Percentiles rank a stretch among this genome's conserved stretches.
Evolutionary conservation across 1,140 invertebrate genomes (phyloP).

Genomic region (Cotesia glomerata): DNA sequence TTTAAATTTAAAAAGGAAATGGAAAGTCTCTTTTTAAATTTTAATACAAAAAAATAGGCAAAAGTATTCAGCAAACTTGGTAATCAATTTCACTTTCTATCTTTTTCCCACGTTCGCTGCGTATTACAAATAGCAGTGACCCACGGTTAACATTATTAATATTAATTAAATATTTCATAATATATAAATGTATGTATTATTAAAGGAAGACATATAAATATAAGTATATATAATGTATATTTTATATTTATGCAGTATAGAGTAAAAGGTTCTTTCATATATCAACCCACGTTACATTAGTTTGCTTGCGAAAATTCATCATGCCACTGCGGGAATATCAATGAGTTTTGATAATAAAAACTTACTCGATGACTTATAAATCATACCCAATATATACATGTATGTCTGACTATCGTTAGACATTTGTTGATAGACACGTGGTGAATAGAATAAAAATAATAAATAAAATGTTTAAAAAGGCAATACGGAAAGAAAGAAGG

Average conservation of each 20-base stretch:
- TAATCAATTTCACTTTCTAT: neutral
- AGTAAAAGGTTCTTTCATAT: neutral
- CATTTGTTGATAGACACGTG: neutral
- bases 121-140: neutral
- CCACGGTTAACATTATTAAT: neutral
- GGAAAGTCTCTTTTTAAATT: too few relatives aligned
- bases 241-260: neutral
- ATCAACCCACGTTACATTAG: constrained; percentile 1
- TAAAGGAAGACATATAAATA: too few relatives aligned
- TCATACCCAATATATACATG: constrained; percentile 11
- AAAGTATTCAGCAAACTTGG: neutral
- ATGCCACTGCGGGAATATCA: constrained; percentile 23
- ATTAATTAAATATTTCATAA: constrained; percentile 2
- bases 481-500: neutral
- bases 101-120: neutral
- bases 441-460: neutral
- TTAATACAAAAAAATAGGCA: neutral
- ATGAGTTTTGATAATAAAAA: constrained; percentile 17
- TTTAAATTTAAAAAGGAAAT: neutral
- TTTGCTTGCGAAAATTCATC: constrained; percentile 21
- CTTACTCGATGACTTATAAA: constrained; percentile 14
- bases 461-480: neutral
- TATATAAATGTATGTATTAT: neutral
- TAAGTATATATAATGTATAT: neutral
- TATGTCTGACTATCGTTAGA: neutral